Evolutionary conservation across 2,888 invertebrate genomes (phyloP).

Genomic region (Drosophila neonasuta): DNA sequence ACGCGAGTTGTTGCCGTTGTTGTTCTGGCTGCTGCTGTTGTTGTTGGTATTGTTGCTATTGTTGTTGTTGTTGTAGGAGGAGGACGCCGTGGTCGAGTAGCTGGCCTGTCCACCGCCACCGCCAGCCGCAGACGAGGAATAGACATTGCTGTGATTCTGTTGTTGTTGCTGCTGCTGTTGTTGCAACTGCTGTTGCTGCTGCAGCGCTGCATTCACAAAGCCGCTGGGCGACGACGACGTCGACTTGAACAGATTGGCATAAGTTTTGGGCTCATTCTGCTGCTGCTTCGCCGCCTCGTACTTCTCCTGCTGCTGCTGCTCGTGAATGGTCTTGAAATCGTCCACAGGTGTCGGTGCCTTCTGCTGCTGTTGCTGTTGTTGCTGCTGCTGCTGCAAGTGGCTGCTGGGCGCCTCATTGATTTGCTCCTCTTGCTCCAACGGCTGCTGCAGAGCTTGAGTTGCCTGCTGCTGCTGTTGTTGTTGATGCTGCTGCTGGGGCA

Average conservation of each 20-base stretch:
- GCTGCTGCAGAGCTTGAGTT: conserved; percentile 49
- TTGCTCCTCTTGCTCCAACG: conserved; percentile 48
- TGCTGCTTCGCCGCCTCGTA: conserved; percentile 80
- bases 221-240: conserved; percentile 79
- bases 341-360: conserved; percentile 57
- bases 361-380: conserved; percentile 12
- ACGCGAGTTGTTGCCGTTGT: conserved; percentile 63
- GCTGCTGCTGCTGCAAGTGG: conserved; percentile 46
- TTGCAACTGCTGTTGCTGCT: conserved; percentile 81
- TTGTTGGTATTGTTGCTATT: conserved; percentile 52
- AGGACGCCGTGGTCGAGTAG: conserved; percentile 74
- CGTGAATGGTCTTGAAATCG: conserved; percentile 75
- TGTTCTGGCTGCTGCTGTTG: conserved; percentile 42
- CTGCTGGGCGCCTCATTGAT: conserved; percentile 45
- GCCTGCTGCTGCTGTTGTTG: conserved; percentile 53
- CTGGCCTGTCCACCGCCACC: conserved; percentile 58
- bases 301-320: conserved; percentile 80
- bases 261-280: conserved; percentile 90
- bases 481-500: conserved; percentile 52
- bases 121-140: conserved; percentile 49
- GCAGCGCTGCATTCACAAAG: conserved; percentile 80
- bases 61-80: conserved; percentile 53
- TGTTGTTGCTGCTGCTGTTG: conserved; percentile 76
- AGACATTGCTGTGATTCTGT: conserved; percentile 53
- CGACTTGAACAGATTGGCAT: conserved; percentile 92